Base-by-base conservation (phyloP, 2,888 invertebrate genomes). In the Caenorhabditis becei region DNA sequence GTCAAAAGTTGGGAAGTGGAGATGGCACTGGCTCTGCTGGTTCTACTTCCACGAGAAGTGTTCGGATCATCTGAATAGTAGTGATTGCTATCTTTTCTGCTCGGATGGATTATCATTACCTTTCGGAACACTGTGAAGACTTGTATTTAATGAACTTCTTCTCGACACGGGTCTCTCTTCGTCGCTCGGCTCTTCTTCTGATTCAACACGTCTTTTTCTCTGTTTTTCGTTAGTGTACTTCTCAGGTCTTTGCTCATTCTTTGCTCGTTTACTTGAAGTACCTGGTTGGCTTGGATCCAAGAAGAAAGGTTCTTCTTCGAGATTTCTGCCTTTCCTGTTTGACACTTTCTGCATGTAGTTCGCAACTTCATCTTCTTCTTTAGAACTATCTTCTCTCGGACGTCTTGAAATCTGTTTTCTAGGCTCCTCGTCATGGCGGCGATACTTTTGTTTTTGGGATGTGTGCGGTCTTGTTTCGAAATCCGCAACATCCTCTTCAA, bases 1-100 rank as follows among this genome's bases (percentile, higher is more conserved):
- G 65, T 37, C 37, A 41, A 14, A 2, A 11, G 20, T 32, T 49
- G n/a, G 11, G 63, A 32, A 28, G 63, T 63, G 18, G 23, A 35
- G 11, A 37, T 18, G 2, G 41, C 41, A 41, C 41, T 41, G n/a
- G n/a, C n/a, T 49, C 18, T 41, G 18, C 47, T 47, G 11, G 65
- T 37, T 26, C 53, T 65, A 26, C 65, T 53, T 11, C 53, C 65
- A 18, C 53, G 37, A 4, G 65, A 65, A 11, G 23, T 24, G 10
- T 53, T 35, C 0, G 24, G 63, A 16, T 51, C 51, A 26, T 51
- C 63, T 51, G 63, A 23, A 51, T 51, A 51, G 18, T 5, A 11
- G 5, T 37, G n/a, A 32, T 32, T n/a, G 7, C 14, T 7, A 7
- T 41, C 14, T 41, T 41, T 41, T 14, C 2, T 14, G 2, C 14